phyloP scores from a whole-genome alignment of 2,797 vertebrate species.

The Neosalanx taihuensis region DNA sequence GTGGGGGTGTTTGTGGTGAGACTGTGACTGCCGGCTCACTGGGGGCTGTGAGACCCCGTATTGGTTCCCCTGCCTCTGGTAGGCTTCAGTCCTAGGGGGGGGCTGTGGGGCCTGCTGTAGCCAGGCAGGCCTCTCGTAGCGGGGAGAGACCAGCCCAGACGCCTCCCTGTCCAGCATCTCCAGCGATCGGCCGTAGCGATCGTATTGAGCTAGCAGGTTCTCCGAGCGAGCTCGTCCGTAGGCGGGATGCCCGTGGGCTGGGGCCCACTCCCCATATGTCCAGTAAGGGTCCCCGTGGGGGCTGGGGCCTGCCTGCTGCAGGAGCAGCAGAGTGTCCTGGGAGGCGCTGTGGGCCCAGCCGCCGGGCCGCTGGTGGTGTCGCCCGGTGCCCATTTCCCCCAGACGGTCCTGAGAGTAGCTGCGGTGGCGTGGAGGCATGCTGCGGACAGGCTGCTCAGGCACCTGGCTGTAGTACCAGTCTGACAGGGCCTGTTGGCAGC shows the following conservation, averaged over 20 bases:
- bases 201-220: slow-evolving; percentile 76
- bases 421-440: slow-evolving; percentile 80
- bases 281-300: slow-evolving; percentile 66
- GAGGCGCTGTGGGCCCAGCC: slow-evolving; percentile 92
- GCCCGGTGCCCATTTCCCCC: slow-evolving; percentile 62
- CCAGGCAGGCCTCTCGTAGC: slow-evolving; percentile 72
- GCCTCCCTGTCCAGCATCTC: slow-evolving; percentile 80
- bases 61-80: slow-evolving; percentile 56
- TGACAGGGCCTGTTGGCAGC: slow-evolving; percentile 87
- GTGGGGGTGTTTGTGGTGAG: slow-evolving; percentile 55
- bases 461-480: slow-evolving; percentile 90
- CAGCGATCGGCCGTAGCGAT: slow-evolving; percentile 78
- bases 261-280: slow-evolving; percentile 60
- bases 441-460: slow-evolving; percentile 68
- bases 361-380: slow-evolving; percentile 52
- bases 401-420: slow-evolving; percentile 92
- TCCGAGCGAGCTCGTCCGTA: slow-evolving; percentile 81
- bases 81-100: slow-evolving; percentile 63
- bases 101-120: slow-evolving; percentile 61
- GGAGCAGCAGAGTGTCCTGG: slow-evolving; percentile 86
- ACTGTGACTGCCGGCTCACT: slow-evolving; percentile 46
- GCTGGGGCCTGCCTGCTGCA: slow-evolving; percentile 76
- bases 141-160: slow-evolving; percentile 69
- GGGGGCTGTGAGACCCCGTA: slow-evolving; percentile 31
- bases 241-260: slow-evolving; percentile 37